Evolutionary conservation across 2,888 invertebrate genomes (phyloP).

Genomic region (Drosophila emarginata): DNA sequence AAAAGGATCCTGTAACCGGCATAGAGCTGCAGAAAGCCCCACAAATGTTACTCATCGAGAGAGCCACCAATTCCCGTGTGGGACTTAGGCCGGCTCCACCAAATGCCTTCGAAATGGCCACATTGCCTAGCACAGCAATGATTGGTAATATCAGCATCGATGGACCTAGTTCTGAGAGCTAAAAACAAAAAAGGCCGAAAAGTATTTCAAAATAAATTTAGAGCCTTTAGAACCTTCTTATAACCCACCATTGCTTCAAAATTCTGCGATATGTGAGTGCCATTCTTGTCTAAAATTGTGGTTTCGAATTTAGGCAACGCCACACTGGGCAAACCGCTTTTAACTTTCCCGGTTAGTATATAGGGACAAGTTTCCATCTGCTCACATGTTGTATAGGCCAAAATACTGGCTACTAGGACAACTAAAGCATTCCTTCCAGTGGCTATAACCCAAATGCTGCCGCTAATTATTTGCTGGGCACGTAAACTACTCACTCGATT

Average conservation of each 20-base stretch:
- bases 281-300: constrained; percentile 75
- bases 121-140: constrained; percentile 95
- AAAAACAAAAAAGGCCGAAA: background rate
- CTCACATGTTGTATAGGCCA: constrained; percentile 86
- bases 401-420: constrained; percentile 85
- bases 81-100: constrained; percentile 92
- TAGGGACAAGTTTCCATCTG: constrained; percentile 84
- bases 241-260: constrained; percentile 76
- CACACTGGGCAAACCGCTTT: constrained; percentile 87
- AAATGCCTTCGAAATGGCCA: constrained; percentile 97
- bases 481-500: constrained; percentile 73
- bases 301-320: constrained; percentile 89
- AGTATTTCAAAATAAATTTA: constrained; percentile 52
- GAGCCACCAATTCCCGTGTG: constrained; percentile 93
- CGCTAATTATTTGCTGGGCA: constrained; percentile 81
- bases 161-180: constrained; percentile 90
- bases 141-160: constrained; percentile 94
- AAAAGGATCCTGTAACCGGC: constrained; percentile 95
- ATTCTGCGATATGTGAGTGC: constrained; percentile 70
- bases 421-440: constrained; percentile 93
- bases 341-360: constrained; percentile 88
- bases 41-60: constrained; percentile 92
- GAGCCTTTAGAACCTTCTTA: constrained; percentile 21
- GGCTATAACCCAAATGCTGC: constrained; percentile 89
- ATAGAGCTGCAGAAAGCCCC: constrained; percentile 95